phyloP scores from a whole-genome alignment of 2,797 vertebrate genomes.

The Cryptoprocta ferox region DNA sequence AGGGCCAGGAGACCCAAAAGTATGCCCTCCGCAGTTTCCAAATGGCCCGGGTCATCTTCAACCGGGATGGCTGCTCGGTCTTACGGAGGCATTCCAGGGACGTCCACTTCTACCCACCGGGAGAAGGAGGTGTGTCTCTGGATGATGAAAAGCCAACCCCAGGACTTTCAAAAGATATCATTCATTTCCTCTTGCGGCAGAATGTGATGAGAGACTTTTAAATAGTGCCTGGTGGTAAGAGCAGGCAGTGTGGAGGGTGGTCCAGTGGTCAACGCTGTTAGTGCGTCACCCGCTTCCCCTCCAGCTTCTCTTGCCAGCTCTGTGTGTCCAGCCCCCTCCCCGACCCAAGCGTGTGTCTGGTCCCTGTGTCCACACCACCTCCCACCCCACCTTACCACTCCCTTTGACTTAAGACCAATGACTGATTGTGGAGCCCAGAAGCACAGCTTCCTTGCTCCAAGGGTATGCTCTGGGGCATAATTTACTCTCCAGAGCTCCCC shows the following conservation, averaged over 20 bases:
- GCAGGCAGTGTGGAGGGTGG: background rate
- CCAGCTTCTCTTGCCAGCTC: background rate
- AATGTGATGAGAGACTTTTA: background rate
- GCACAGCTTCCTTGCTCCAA: background rate
- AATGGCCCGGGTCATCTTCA: conserved; percentile 86
- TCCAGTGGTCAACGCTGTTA: accelerated
- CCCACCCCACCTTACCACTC: too few species aligned
- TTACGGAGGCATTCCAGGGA: conserved; percentile 78
- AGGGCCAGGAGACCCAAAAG: conserved; percentile 63
- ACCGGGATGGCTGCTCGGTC: conserved; percentile 82
- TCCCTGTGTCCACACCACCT: background rate
- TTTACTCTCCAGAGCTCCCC: background rate
- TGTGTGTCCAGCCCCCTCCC: background rate
- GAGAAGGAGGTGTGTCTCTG: conserved; percentile 25
- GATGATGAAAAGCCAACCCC: conserved; percentile 75
- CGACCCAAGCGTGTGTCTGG: too few species aligned
- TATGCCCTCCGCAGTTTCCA: conserved; percentile 82
- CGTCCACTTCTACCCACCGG: conserved; percentile 79
- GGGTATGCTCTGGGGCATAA: background rate
- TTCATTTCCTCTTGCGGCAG: conserved; percentile 83
- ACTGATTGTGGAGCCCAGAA: background rate
- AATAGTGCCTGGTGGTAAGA: background rate
- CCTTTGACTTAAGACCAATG: background rate
- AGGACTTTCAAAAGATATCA: conserved; percentile 86
- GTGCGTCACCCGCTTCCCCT: background rate